Evolutionary conservation across 2,113 vertebrate genomes (phyloP), one percentile per base, ranked within the genome.

Genomic region (Centropus unirufus): DNA sequence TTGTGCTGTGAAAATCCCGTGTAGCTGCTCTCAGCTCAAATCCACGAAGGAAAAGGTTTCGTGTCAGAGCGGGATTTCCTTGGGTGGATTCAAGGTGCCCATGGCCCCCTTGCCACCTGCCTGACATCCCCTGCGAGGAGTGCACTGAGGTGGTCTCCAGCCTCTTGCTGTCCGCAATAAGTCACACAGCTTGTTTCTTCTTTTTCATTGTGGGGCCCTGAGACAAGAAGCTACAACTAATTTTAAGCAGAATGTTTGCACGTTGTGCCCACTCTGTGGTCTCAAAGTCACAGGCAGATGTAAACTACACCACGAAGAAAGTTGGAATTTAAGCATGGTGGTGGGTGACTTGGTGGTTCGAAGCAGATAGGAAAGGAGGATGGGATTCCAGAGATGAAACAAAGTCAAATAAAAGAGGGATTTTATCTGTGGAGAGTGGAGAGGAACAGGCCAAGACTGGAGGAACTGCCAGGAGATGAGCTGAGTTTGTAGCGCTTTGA

Each of bases 181-280:
- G 5, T 23, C 70, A 34, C 69, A 17, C 8, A 18, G 7, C 9
- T 58, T 27, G 8, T 2, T 4, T 61, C 5, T 27, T 12, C 5
- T 19, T 47, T 14, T n/a, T 12, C 8, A 4, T 10, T 20, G 12
- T 8, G 23, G 29, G 58, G 61, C 66, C 55, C 52, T 8, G 29
- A 75, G 70, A 9, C 49, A 42, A 34, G 16, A 36, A 29, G 4
- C 40, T 9, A 4, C n/a, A 46, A 30, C 21, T 87, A n/a, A 6
- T 44, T 78, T 36, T 19, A 18, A 9, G 14, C 15, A 3, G 21
- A 26, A 9, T 17, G 0, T 58, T 77, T 58, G 12, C 16, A 14
- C 1, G 0, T 63, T 3, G 0, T 12, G 2, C 34, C 29, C 1
- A 2, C 39, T 29, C 4, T 6, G 5, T 4, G 2, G 16, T 11